Evolutionary conservation across 2,113 vertebrate genomes (phyloP), one percentile per base, ranked within the genome.

Genomic region (Mesocricetus auratus): DNA sequence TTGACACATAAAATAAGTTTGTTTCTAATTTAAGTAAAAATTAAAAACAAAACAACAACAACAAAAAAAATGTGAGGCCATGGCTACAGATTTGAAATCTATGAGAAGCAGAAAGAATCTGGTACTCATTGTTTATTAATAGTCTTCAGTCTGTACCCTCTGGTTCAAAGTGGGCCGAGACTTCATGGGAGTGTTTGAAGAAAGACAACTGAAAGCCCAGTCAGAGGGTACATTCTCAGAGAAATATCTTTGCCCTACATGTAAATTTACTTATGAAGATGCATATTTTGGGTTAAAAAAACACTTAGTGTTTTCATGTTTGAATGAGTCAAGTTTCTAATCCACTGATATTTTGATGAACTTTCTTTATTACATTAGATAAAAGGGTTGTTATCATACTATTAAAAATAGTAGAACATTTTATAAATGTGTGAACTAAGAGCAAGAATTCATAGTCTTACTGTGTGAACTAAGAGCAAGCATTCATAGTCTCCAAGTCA

Each of bases 261-360:
- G 26, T 58, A 94, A 82, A 45, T 77, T 45, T 24, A 19, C 33
- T 10, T 62, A 74, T 45, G 36, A 71, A 71, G 7, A 64, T 42
- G 29, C 64, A 73, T 45, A 0, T 74, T 62, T 91, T 85, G 86
- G 50, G 29, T 74, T 85, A 79, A 89, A 66, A 66, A 86, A 53
- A 91, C 50, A 96, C 81, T 45, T 68, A 21, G 24, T 93, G n/a
- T 66, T 88, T 71, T 11, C 33, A 77, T 69, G 31, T 90, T 73
- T 89, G 47, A 86, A 83, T 56, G 31, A 42, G 13, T 53, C 45
- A 53, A 53, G 50, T 53, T 53, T 90, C 7, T 66, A 42, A 21
- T 94, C 33, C 12, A 69, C 2, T 85, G 42, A 74, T 10, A 86
- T 94, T 92, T 96, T 56, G 8, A 3, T 77, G 86, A 2, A 1